Percentiles rank a stretch among this genome's conserved stretches.
Evolutionary conservation across 2,888 invertebrate genomes (phyloP).

Genomic region (Plemyria rubiginata): DNA sequence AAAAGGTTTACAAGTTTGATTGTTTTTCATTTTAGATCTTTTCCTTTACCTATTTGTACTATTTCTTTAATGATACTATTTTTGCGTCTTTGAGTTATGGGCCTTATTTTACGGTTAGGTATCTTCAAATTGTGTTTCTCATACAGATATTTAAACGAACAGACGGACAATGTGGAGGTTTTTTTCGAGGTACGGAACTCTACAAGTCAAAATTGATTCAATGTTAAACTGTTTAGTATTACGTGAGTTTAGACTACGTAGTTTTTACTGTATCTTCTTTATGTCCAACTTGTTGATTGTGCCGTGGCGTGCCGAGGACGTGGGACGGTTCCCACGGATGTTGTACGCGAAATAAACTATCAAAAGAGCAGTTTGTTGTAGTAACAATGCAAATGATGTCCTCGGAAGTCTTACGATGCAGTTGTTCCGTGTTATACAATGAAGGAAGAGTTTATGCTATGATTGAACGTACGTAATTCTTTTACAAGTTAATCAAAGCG

Average conservation of each 20-base stretch:
- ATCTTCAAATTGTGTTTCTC: too few species aligned
- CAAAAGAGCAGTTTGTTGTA: slow-evolving; percentile 35
- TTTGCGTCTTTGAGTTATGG: too few species aligned
- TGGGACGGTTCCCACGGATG: slow-evolving; percentile 74
- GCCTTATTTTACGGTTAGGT: too few species aligned
- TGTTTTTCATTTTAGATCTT: too few species aligned
- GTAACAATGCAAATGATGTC: slow-evolving; percentile 54
- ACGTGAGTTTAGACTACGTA: slow-evolving; percentile 17
- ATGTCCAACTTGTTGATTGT: slow-evolving; percentile 48
- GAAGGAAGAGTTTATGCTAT: slow-evolving; percentile 13
- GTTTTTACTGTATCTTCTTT: slow-evolving; percentile 41
- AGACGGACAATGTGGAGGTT: too few species aligned
- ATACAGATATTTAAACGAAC: too few species aligned
- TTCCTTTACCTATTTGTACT: too few species aligned
- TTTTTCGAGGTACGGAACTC: too few species aligned
- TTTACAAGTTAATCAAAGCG: neutral
- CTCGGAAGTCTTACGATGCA: slow-evolving; percentile 21
- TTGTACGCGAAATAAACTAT: slow-evolving; percentile 43
- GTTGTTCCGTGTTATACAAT: slow-evolving; percentile 30
- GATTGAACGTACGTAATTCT: neutral
- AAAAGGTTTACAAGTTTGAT: too few species aligned
- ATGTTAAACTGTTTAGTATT: slow-evolving; percentile 10
- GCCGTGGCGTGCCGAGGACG: slow-evolving; percentile 53
- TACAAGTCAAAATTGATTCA: slow-evolving; percentile 15
- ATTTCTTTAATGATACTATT: too few species aligned